Conservation (phyloP, 2,888 invertebrate genomes). For the Drosophila meridionalis region DNA sequence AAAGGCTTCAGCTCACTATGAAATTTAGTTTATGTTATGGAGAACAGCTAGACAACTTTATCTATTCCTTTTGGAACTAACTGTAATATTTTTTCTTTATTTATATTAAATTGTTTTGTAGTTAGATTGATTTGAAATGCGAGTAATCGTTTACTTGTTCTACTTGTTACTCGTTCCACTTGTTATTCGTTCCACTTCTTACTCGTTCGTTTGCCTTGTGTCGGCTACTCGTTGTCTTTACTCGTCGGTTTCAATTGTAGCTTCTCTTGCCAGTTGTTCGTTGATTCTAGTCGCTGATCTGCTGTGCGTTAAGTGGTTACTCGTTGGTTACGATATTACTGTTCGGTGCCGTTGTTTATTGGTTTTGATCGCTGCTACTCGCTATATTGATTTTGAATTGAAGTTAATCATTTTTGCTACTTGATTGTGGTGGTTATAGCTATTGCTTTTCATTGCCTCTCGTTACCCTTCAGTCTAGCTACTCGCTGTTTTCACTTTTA, state of each 20-base stretch:
- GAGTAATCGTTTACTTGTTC: background rate
- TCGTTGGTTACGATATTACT: background rate
- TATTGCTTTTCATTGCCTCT: too few species aligned
- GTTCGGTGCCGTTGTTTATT: too few species aligned
- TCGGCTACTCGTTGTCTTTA: background rate
- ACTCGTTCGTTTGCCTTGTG: background rate
- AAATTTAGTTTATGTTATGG: background rate
- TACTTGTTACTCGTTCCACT: background rate
- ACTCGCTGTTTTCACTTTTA: background rate
- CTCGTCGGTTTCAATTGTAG: background rate
- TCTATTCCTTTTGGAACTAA: too few species aligned
- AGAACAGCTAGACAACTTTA: background rate
- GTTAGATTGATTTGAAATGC: background rate
- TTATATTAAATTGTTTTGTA: background rate
- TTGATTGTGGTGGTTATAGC: too few species aligned
- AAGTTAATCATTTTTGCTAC: too few species aligned
- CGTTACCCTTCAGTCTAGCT: background rate
- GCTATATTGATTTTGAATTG: background rate
- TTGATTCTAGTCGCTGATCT: background rate
- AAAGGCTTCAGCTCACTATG: background rate
- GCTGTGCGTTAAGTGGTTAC: background rate
- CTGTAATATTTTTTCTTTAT: background rate
- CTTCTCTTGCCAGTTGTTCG: too few species aligned
- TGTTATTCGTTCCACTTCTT: background rate
- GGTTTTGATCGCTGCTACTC: background rate